Base-by-base conservation (phyloP, 2,888 invertebrate species). In the Pollenia griseotomentosa region DNA sequence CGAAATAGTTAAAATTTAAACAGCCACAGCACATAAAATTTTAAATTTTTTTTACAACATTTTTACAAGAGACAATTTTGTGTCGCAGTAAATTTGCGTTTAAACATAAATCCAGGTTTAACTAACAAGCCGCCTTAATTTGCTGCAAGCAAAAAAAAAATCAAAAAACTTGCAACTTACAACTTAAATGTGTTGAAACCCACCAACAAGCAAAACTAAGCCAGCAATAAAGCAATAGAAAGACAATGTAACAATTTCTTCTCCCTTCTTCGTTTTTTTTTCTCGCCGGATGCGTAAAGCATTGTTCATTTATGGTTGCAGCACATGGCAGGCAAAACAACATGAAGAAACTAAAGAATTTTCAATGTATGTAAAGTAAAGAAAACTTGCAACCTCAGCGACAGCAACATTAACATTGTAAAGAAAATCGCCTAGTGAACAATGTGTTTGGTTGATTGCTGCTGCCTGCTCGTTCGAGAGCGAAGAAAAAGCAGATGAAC, bases 241-340 rank as follows among this genome's bases (percentile, higher is more conserved):
- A 57, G 78, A 87, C 87, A 78, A 83, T 87, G 87, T 73, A 87
- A 81, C 84, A 84, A 78, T 81, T 77, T 61, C 65, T 68, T 68
- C 23, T 57, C 2, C 9, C 16, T 44, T 59, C 68, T 19, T n/a
- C 42, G 9, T 46, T 51, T 65, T 74, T 71, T 57, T 65, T 44
- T 12, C 10, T 5, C 48, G 46, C 74, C 40, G 48, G 48, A 70
- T 91, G 92, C 92, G 92, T 91, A 92, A 91, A 92, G 90, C 90
- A 90, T 84, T 83, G 79, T 70, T 70, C 80, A 61, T 70, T 82
- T 79, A 74, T 48, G 57, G 74, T 61, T 66, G 73, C 82, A 59
- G 46, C 73, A 82, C 51, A 66, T 48, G 16, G 23, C 48, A 51
- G 42, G 51, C 59, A n/a, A 40, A 66, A 63, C 51, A 81, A 51